Percentiles rank a stretch among this genome's conserved stretches.
phyloP scores from a whole-genome alignment of 2,888 invertebrate genomes.

The Odiellus spinosus region DNA sequence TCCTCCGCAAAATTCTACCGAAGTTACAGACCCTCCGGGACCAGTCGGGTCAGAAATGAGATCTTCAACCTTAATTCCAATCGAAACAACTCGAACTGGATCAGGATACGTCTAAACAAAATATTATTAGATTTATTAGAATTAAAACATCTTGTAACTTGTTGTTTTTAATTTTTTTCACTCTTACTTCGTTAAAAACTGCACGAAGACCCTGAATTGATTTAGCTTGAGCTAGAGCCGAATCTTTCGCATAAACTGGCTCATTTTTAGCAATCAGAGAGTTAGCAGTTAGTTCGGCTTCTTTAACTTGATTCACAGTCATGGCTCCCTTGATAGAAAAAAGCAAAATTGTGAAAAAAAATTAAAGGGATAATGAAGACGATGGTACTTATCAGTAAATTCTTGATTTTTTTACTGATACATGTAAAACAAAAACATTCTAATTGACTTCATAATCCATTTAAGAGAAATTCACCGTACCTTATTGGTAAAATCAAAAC shows the following conservation, averaged over 20 bases:
- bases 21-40: constrained; percentile 60
- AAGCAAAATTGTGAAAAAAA: background rate
- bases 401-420: too few species aligned
- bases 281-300: constrained; percentile 63
- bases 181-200: constrained; percentile 73
- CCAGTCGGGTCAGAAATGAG: constrained; percentile 71
- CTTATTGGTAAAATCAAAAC: constrained; percentile 95
- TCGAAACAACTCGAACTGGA: constrained; percentile 69
- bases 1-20: constrained; percentile 98
- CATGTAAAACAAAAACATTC: too few species aligned
- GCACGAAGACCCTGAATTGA: constrained; percentile 81
- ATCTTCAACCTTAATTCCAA: constrained; percentile 80
- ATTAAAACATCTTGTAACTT: constrained; percentile 5
- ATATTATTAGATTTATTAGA: background rate
- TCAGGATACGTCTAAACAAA: constrained; percentile 66
- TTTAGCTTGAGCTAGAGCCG: constrained; percentile 67
- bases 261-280: constrained; percentile 57
- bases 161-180: background rate
- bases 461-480: constrained; percentile 21
- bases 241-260: constrained; percentile 71
- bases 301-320: constrained; percentile 69
- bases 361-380: too few species aligned
- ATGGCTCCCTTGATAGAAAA: constrained; percentile 48
- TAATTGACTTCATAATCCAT: too few species aligned
- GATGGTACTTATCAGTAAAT: too few species aligned